Evolutionary conservation across 2,888 invertebrate species (phyloP).

Genomic region (Morinoia aosen): DNA sequence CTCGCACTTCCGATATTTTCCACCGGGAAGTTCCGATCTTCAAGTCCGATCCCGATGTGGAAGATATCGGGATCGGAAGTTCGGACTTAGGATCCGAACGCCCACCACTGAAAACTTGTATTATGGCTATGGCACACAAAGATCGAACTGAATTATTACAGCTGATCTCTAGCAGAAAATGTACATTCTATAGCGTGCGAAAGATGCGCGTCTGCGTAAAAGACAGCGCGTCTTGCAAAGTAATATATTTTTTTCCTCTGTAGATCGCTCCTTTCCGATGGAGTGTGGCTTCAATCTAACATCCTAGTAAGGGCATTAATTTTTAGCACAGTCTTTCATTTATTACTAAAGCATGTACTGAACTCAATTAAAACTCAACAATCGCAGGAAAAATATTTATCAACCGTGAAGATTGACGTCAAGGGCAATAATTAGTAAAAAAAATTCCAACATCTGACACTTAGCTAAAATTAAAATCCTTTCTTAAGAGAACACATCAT

Average conservation of each 20-base stretch:
- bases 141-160: background rate
- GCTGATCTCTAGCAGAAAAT: background rate
- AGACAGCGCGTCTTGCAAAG: background rate
- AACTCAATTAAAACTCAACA: background rate
- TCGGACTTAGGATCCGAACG: too few species aligned
- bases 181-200: background rate
- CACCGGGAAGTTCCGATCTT: too few species aligned
- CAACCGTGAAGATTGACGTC: background rate
- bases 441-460: too few species aligned
- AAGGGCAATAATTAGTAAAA: background rate
- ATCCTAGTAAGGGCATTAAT: background rate
- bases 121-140: too few species aligned
- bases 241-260: too few species aligned
- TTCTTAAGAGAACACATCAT: background rate
- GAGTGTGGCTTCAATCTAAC: background rate
- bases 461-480: background rate
- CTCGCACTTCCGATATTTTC: too few species aligned
- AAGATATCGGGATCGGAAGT: too few species aligned
- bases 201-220: background rate
- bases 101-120: too few species aligned
- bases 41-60: too few species aligned
- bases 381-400: background rate
- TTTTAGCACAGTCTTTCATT: background rate
- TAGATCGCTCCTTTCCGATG: background rate
- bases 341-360: background rate